These are phyloP conservation scores for Miltochrista miniata DNA, from an alignment of 2,888 invertebrate genomes.

Conservation along the genomic window DNA sequence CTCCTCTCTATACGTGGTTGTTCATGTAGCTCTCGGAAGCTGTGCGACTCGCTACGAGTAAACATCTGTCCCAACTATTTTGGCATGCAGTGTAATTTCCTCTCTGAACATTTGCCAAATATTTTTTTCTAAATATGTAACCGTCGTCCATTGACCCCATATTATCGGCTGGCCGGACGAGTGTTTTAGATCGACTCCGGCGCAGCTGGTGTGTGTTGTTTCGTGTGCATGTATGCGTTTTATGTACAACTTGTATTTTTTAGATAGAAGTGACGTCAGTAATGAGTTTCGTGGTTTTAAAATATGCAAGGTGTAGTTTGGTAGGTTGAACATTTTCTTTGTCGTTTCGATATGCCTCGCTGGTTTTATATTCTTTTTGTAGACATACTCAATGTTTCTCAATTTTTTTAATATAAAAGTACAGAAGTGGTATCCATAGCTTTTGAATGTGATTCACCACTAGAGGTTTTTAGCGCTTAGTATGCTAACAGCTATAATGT, in stretches of 20 bases:
- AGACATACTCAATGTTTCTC: no score
- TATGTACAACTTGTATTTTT: conserved; percentile 46
- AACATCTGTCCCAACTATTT: conserved; percentile 20
- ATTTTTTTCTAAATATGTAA: conserved; percentile 84
- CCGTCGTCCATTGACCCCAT: conserved; percentile 65
- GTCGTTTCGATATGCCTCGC: no score
- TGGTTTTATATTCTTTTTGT: no score
- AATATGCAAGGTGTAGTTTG: conserved; percentile 8
- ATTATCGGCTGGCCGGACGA: conserved; percentile 71
- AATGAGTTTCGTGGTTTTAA: conserved; percentile 7
- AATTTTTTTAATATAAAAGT: no score
- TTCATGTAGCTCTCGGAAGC: no score
- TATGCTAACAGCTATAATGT: no score
- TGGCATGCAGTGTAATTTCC: conserved; percentile 49
- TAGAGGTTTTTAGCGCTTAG: no score
- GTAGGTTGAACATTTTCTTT: background rate
- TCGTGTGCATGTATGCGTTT: conserved; percentile 38
- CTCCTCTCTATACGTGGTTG: no score
- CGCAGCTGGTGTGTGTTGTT: conserved; percentile 45
- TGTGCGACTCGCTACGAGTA: no score
- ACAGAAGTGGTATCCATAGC: no score
- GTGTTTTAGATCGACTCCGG: conserved; percentile 74
- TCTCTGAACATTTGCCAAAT: conserved; percentile 80
- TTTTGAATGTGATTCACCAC: no score
- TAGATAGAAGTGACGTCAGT: conserved; percentile 43